Evolutionary conservation across 2,113 vertebrate species (phyloP).

Genomic region (Pomatorhinus ruficollis): DNA sequence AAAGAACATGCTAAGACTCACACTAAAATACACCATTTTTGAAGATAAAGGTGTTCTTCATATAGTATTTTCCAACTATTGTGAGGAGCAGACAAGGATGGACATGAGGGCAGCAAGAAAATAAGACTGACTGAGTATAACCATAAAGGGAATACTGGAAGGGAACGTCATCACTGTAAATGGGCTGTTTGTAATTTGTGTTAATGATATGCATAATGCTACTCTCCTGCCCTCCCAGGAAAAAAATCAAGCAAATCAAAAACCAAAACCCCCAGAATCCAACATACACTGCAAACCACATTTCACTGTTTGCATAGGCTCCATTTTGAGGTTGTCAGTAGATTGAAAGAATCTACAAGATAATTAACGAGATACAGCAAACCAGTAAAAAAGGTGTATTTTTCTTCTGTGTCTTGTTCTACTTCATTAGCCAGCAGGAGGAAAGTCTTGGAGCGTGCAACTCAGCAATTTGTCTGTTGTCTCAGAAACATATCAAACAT

Average conservation of each 20-base stretch:
- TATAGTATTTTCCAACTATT: neutral
- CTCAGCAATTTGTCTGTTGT: conserved; percentile 42
- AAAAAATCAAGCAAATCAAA: neutral
- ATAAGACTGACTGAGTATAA: neutral
- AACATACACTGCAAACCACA: neutral
- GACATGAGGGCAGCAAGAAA: neutral
- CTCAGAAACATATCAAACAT: conserved; percentile 15
- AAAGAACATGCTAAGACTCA: neutral
- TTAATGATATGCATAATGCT: neutral
- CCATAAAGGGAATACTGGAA: neutral
- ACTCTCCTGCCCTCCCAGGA: neutral
- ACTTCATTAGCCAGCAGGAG: conserved; percentile 42
- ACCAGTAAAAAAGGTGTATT: conserved; percentile 29
- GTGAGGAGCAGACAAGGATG: neutral
- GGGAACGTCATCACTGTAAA: neutral
- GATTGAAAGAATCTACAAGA: neutral
- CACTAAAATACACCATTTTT: neutral
- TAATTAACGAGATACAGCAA: conserved; percentile 23
- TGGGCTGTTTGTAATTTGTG: neutral
- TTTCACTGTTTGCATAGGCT: neutral
- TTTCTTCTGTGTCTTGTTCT: conserved; percentile 30
- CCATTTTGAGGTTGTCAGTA: neutral
- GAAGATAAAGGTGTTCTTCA: neutral
- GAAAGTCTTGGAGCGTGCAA: neutral
- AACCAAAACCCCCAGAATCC: neutral